These are phyloP conservation scores for Palythoa grandis DNA, from an alignment of 92 coral and sea anemone genomes.

Conservation along the genomic window DNA sequence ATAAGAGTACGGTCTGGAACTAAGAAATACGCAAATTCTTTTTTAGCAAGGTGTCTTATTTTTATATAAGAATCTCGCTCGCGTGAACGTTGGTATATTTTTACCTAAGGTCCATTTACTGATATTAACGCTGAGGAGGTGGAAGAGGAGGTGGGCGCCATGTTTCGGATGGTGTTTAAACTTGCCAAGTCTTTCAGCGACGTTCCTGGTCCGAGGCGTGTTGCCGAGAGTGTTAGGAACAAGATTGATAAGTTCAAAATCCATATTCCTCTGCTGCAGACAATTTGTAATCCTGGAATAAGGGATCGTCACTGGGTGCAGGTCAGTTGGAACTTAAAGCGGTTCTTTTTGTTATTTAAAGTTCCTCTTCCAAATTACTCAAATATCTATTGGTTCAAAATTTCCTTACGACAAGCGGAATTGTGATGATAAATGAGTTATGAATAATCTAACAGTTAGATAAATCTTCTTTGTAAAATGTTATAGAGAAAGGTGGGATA, in stretches of 20 bases:
- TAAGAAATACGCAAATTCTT: too few species aligned
- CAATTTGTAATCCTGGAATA: conserved; percentile 97
- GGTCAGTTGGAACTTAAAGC: conserved; percentile 51
- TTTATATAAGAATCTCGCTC: too few species aligned
- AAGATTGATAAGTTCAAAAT: conserved; percentile 98
- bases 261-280: conserved; percentile 90
- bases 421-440: too few species aligned
- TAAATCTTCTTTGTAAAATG: too few species aligned
- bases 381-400: too few species aligned
- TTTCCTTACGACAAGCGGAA: too few species aligned
- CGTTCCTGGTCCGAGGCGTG: conserved; percentile 95
- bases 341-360: not conserved
- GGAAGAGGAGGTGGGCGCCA: conserved; percentile 90
- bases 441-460: too few species aligned
- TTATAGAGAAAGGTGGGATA: too few species aligned
- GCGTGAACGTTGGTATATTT: not conserved
- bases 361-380: too few species aligned
- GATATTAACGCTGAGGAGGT: conserved; percentile 96
- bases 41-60: too few species aligned
- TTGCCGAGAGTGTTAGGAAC: conserved; percentile 94
- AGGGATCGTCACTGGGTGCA: conserved; percentile 97
- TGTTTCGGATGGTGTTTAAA: conserved; percentile 90
- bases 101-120: conserved; percentile 83
- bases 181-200: conserved; percentile 94
- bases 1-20: too few species aligned